Base-by-base conservation (phyloP, 2,888 invertebrate genomes). In the Eristalinus aeneus region DNA sequence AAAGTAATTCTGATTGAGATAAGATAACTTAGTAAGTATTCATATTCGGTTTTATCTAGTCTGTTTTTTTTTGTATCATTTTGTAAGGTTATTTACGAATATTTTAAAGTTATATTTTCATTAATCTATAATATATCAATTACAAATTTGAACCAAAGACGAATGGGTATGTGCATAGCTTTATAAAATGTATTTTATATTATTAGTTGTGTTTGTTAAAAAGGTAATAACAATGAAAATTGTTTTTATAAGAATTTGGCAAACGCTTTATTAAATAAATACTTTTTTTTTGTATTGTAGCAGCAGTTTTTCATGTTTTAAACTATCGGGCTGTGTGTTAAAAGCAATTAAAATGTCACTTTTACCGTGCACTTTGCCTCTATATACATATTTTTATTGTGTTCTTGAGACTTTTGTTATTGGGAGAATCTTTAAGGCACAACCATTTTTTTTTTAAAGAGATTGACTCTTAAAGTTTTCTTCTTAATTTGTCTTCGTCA, bases 401-500 rank as follows among this genome's bases (percentile, higher is more conserved):
- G 69, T 71, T 22, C 34, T 60, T 54, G 22, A 58, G 34, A 58
- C 53, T 53, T 68, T n/a, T 67, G 16, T 61, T 61, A 61, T 10
- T 68, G 74, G 74, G 80, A 67, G 31, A 69, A 56, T 80, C 69
- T 74, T 80, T 80, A 80, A 80, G 80, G 80, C 80, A 80, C 80
- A 80, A 74, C 80, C 80, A 80, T 80, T 69, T 73, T 68, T 32
- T 79, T 67, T 71, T 72, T 34, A 27, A 74, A 68, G 68, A 74
- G 56, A 74, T 80, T 64, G 74, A 68, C 73, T 74, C 73, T 74
- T 80, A 74, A 80, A 39, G 68, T 80, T 73, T 74, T 74, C 60
- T 69, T 53, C 23, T 32, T 20, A 36, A 32, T 56, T 65, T 68
- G 4, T 54, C 61, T 61, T 27, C 54, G 16, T 12, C 53, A 27